Evolutionary conservation across 1,140 invertebrate species (phyloP).

Genomic region (Brachionus asplanchnoidis): DNA sequence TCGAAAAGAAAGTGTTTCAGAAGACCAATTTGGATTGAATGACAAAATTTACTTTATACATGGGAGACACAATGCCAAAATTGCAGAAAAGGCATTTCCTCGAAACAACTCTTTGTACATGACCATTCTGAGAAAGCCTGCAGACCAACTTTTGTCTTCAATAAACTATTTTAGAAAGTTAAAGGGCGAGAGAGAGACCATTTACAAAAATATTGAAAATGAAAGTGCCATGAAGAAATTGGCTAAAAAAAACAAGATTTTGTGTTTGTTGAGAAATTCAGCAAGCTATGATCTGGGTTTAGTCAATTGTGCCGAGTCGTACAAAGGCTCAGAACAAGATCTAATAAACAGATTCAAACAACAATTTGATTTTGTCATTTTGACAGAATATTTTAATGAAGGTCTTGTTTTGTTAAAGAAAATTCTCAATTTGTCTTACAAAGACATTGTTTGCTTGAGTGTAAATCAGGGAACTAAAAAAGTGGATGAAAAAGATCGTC

Average conservation of each 20-base stretch:
- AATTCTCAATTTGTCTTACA: not conserved
- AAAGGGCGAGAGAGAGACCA: not conserved
- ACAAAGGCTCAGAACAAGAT: not conserved
- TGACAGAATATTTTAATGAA: not conserved
- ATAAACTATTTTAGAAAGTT: not conserved
- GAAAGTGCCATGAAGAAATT: not conserved
- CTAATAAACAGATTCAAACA: not conserved
- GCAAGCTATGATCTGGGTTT: not conserved
- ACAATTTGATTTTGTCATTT: not conserved
- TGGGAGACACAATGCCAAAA: not conserved
- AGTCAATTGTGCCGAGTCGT: not conserved
- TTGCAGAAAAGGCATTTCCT: not conserved
- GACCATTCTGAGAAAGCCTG: not conserved
- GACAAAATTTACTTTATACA: not conserved
- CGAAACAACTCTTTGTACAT: not conserved
- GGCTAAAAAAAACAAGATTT: not conserved
- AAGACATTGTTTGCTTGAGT: not conserved
- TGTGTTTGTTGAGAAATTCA: not conserved
- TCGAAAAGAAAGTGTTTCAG: not conserved
- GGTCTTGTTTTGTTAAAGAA: not conserved
- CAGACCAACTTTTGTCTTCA: not conserved
- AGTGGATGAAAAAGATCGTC: not conserved
- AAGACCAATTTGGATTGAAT: not conserved
- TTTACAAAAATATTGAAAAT: not conserved
- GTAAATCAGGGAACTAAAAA: not conserved